A percentile compares a stretch with the other conserved stretches of the same genome.
Evolutionary conservation across 2,888 invertebrate species (phyloP).

Genomic region (Sesia apiformis): DNA sequence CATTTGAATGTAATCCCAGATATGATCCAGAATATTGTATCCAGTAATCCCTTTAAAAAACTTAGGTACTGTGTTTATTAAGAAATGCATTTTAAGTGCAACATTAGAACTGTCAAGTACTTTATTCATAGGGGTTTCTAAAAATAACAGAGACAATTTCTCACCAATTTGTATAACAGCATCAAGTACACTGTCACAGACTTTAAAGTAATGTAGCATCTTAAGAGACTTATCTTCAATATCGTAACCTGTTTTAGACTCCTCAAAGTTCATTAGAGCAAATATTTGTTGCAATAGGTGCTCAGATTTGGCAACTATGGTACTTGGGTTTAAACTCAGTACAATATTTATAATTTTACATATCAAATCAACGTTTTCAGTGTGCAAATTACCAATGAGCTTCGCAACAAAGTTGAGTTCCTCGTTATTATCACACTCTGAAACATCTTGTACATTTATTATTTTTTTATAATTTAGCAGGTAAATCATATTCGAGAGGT

Average conservation of each 20-base stretch:
- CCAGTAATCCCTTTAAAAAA: constrained; percentile 34
- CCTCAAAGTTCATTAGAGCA: constrained; percentile 20
- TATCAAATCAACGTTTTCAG: constrained; percentile 34
- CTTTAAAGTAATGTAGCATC: constrained; percentile 29
- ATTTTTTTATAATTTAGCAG: constrained; percentile 57
- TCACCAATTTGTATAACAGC: constrained; percentile 24
- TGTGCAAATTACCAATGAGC: constrained; percentile 26
- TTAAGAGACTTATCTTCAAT: constrained; percentile 8
- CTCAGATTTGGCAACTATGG: constrained; percentile 43
- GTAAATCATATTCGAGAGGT: constrained; percentile 37
- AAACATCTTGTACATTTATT: constrained; percentile 46
- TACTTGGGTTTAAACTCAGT: constrained; percentile 35
- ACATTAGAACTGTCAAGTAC: constrained; percentile 35
- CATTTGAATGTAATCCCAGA: constrained; percentile 41
- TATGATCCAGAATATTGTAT: constrained; percentile 46
- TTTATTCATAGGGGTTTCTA: constrained; percentile 40
- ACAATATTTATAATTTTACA: constrained; percentile 42
- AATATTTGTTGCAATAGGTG: constrained; percentile 62
- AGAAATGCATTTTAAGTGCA: constrained; percentile 39
- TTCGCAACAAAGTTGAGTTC: constrained; percentile 46
- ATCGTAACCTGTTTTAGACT: constrained; percentile 6
- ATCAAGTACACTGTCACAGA: constrained; percentile 44
- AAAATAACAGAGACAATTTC: constrained; percentile 33
- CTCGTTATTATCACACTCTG: constrained; percentile 48
- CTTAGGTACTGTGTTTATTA: constrained; percentile 43